Evolutionary conservation across 2,888 invertebrate genomes (phyloP), one percentile per base, ranked within the genome.

Genomic region (Lymantria monacha): DNA sequence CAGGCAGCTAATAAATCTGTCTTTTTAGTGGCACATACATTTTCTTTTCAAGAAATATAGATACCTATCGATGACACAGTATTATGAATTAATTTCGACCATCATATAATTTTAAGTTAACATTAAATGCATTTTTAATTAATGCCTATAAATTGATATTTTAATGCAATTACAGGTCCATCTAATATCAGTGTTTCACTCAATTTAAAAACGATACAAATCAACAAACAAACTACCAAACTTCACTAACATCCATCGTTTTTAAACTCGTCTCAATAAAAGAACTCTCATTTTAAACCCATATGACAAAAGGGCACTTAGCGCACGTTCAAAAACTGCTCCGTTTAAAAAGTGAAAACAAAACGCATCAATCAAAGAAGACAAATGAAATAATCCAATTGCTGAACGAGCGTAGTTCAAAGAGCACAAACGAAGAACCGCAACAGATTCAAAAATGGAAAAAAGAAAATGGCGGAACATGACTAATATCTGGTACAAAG

Each of bases 331-430:
- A 68, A 70, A 81, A 81, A 79, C 81, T 81, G 74, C 76, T 73
- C 76, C 60, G 66, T 63, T 81, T 77, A 74, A 76, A 75, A 74
- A 74, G 67, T 68, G 74, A 76, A 81, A 83, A 79, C 71, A 78
- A 81, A 74, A 83, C 78, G 77, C 85, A 85, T 87, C 89, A 89
- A 91, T 90, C 90, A 88, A 86, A 90, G 88, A 83, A 85, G 81
- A 76, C 81, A 81, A 82, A 84, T 82, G 84, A 80, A 82, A 86
- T 88, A 87, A 88, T 88, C 87, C 83, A 85, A 87, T 88, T 84
- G 79, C 76, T 80, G 80, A 85, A 83, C 83, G 84, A 85, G 83
- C 76, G 82, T 82, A 80, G 84, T 80, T 83, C 87, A 88, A 89
- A 89, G 85, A 76, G 85, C 78, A 80, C 76, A 74, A 81, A 82